A percentile compares a stretch with the other conserved stretches of the same genome.
phyloP scores from a whole-genome alignment of 2,113 vertebrate genomes.

The Arenaria interpres region DNA sequence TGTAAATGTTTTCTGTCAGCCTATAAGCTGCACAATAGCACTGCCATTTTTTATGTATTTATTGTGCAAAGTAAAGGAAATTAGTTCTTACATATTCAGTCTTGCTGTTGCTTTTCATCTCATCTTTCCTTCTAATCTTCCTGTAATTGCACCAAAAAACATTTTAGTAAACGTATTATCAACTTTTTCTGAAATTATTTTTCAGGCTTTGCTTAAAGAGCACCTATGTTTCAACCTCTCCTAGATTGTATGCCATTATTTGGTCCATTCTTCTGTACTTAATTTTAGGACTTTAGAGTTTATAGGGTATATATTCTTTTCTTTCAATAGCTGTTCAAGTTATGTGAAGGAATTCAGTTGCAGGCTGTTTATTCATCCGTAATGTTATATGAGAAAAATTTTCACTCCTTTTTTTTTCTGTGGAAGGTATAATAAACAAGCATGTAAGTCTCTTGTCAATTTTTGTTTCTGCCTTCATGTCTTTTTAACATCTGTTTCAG shows the following conservation, averaged over 20 bases:
- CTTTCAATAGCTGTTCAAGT: neutral
- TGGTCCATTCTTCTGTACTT: neutral
- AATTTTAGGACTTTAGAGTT: neutral
- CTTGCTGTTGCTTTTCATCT: neutral
- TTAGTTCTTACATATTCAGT: neutral
- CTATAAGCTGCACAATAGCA: rapidly evolving
- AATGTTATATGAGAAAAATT: neutral
- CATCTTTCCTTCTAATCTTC: neutral
- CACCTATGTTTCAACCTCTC: neutral
- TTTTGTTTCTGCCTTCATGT: neutral
- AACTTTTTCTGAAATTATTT: neutral
- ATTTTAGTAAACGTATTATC: neutral
- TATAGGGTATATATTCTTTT: neutral
- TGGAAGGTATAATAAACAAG: neutral
- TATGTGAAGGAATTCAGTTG: neutral
- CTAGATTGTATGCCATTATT: neutral
- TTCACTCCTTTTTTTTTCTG: neutral
- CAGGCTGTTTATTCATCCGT: neutral
- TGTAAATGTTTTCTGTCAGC: neutral
- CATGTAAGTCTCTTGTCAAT: neutral
- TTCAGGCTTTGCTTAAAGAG: neutral
- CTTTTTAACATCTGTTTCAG: neutral
- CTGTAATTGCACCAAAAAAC: neutral
- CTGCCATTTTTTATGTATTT: neutral
- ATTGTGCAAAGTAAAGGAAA: neutral